These are phyloP conservation scores for Halichoeres trimaculatus DNA, from an alignment of 2,113 vertebrate species.

Conservation along the genomic window DNA sequence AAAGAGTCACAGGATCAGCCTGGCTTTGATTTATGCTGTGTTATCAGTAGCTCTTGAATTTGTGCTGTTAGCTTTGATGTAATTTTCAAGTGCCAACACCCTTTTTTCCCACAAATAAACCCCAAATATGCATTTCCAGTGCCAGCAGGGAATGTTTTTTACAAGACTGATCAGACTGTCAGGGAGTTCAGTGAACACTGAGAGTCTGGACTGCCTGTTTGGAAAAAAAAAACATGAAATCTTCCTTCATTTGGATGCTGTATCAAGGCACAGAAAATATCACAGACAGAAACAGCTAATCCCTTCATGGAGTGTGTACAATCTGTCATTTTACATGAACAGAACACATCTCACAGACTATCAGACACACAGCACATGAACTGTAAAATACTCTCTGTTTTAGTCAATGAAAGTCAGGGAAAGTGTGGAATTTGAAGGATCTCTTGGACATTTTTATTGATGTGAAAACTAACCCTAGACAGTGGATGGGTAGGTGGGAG, in stretches of 20 bases:
- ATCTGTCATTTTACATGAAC: not conserved
- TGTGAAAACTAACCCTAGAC: constrained; percentile 21
- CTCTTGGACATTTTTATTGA: constrained; percentile 38
- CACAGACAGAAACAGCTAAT: constrained; percentile 13
- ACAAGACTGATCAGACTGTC: constrained; percentile 31
- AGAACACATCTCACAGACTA: not conserved
- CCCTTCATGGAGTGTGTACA: not conserved
- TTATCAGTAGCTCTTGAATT: constrained; percentile 47
- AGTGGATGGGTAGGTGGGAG: constrained; percentile 25
- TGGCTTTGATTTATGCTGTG: constrained; percentile 32
- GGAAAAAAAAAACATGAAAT: not conserved
- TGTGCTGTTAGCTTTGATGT: constrained; percentile 38
- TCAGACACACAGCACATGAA: constrained; percentile 24
- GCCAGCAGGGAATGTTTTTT: constrained; percentile 22
- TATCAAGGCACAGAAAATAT: constrained; percentile 4
- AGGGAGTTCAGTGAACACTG: constrained; percentile 10
- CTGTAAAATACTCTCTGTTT: constrained; percentile 10
- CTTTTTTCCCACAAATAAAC: constrained; percentile 27
- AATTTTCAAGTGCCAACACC: constrained; percentile 39
- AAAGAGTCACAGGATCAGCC: constrained; percentile 29
- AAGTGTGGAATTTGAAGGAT: not conserved
- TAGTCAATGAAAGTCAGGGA: constrained; percentile 21
- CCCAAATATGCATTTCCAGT: constrained; percentile 10
- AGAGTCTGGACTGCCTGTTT: not conserved
- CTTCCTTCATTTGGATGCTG: not conserved